Evolutionary conservation across 1,140 invertebrate species (phyloP).

Genomic region (Portunus trituberculatus): DNA sequence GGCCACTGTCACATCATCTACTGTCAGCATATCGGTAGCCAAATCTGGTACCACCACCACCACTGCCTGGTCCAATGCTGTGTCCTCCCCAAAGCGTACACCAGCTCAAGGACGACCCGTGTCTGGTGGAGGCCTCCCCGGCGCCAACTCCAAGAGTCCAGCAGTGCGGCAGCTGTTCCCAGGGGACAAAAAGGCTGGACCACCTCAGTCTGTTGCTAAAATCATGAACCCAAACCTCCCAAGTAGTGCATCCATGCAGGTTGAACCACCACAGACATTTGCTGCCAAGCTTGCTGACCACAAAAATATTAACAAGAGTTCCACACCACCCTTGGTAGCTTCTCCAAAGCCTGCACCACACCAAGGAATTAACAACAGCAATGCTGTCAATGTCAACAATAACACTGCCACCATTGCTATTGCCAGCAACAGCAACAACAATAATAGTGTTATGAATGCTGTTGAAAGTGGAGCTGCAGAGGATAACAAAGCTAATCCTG

Average conservation of each 20-base stretch:
- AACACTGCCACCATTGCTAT: background rate
- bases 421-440: slow-evolving; percentile 72
- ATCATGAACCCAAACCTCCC: slow-evolving; percentile 85
- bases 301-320: slow-evolving; percentile 79
- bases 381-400: background rate
- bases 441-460: slow-evolving; percentile 63
- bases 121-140: slow-evolving; percentile 54
- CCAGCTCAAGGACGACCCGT: slow-evolving; percentile 44
- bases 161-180: slow-evolving; percentile 78
- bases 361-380: slow-evolving; percentile 78
- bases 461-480: slow-evolving; percentile 75
- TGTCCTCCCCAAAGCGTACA: slow-evolving; percentile 68
- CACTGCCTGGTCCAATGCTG: slow-evolving; percentile 75
- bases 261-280: slow-evolving; percentile 83
- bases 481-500: slow-evolving; percentile 51
- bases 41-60: slow-evolving; percentile 64
- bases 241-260: slow-evolving; percentile 81
- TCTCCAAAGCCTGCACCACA: slow-evolving; percentile 79
- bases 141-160: slow-evolving; percentile 76
- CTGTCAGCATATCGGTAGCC: slow-evolving; percentile 79
- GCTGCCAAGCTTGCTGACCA: slow-evolving; percentile 84
- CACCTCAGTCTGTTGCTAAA: slow-evolving; percentile 80
- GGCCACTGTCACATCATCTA: slow-evolving; percentile 78
- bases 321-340: slow-evolving; percentile 77
- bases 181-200: slow-evolving; percentile 77